Percentiles rank a stretch among this genome's conserved stretches.
Evolutionary conservation across 2,888 invertebrate species (phyloP).

Genomic region (Leptinotarsa rubiginosa): DNA sequence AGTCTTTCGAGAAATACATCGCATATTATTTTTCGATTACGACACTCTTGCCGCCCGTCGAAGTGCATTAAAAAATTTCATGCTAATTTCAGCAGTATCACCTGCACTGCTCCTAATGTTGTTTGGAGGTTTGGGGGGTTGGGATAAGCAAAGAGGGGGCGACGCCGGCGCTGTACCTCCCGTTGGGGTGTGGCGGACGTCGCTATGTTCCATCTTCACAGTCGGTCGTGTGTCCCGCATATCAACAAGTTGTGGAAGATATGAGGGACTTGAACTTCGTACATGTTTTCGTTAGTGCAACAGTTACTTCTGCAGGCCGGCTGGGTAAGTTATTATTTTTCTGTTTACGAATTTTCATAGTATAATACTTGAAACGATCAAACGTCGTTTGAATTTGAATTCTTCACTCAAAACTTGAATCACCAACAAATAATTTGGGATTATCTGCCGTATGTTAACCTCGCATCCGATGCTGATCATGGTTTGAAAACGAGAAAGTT

Average conservation of each 20-base stretch:
- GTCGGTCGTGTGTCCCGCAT: constrained; percentile 61
- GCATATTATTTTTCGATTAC: not conserved
- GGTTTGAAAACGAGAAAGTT: no score
- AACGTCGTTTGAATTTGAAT: not conserved
- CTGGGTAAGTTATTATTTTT: not conserved
- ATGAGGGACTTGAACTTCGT: constrained; percentile 31
- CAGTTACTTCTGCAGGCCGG: constrained; percentile 26
- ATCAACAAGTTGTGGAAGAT: constrained; percentile 32
- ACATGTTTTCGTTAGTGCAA: constrained; percentile 37
- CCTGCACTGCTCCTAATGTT: constrained; percentile 50
- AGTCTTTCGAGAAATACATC: not conserved
- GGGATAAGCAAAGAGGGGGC: constrained; percentile 50
- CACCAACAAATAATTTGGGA: no score
- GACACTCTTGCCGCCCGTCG: constrained; percentile 29
- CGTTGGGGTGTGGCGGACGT: constrained; percentile 65
- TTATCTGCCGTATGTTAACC: no score
- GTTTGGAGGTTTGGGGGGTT: constrained; percentile 49
- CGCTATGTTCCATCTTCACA: constrained; percentile 60
- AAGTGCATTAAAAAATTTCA: constrained; percentile 40
- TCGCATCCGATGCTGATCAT: no score
- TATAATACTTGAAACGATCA: not conserved
- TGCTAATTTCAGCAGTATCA: constrained; percentile 46
- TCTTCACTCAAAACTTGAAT: not conserved
- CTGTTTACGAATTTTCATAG: not conserved
- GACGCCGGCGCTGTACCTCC: constrained; percentile 62